These are phyloP conservation scores for Falco naumanni DNA, from an alignment of 2,797 vertebrate genomes.

Conservation along the genomic window DNA sequence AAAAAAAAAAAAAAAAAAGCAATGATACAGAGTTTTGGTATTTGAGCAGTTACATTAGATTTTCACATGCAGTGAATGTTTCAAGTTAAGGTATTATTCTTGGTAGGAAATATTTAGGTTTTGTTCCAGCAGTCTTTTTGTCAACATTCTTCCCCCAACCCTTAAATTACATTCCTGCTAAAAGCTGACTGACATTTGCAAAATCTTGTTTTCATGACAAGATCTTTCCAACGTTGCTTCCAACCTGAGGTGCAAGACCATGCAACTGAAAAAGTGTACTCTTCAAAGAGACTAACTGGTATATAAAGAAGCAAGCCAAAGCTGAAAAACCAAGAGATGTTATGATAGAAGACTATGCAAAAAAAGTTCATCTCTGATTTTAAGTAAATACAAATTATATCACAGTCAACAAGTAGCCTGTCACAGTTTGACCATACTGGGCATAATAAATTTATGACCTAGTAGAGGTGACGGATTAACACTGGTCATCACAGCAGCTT, in stretches of 20 bases:
- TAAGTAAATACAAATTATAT: neutral
- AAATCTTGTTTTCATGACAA: neutral
- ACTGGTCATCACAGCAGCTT: neutral
- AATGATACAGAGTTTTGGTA: neutral
- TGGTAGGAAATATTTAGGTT: neutral
- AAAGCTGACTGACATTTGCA: neutral
- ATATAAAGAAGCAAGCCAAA: neutral
- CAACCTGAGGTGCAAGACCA: neutral
- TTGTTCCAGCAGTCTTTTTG: neutral
- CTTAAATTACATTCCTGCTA: neutral
- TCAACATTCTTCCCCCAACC: neutral
- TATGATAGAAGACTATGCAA: neutral
- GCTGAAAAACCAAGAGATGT: neutral
- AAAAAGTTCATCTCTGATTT: neutral
- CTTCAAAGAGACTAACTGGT: neutral
- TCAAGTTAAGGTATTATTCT: neutral
- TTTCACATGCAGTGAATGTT: neutral
- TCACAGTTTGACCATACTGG: neutral
- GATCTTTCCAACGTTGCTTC: neutral
- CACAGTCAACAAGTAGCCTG: neutral
- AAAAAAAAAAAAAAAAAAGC: too few species aligned
- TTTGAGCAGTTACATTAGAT: neutral
- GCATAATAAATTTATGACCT: neutral
- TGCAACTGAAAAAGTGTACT: neutral
- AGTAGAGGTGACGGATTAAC: neutral